Evolutionary conservation across 2,888 invertebrate species (phyloP).

Genomic region (Smittia aterrima): DNA sequence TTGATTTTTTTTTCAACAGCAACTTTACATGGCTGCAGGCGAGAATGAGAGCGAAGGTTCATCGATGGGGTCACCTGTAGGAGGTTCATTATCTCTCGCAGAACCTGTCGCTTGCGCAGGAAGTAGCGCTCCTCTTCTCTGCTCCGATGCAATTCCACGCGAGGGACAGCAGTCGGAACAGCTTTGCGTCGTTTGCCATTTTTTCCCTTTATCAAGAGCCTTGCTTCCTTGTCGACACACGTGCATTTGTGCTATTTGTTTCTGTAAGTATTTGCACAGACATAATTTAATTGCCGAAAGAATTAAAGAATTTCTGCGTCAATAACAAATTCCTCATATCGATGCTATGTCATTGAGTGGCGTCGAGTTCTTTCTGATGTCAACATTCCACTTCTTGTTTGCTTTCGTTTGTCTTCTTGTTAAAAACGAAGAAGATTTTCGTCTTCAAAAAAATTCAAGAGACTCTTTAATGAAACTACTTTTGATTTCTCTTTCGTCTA

Average conservation of each 20-base stretch:
- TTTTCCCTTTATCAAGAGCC: constrained; percentile 72
- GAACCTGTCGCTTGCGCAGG: constrained; percentile 56
- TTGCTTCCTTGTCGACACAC: constrained; percentile 83
- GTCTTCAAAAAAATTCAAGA: background rate
- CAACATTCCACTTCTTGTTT: too few relatives aligned
- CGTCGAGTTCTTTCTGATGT: too few relatives aligned
- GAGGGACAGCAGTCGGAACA: constrained; percentile 60
- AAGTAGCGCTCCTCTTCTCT: constrained; percentile 46
- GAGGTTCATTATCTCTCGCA: constrained; percentile 55
- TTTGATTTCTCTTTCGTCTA: too few relatives aligned
- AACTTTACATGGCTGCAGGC: constrained; percentile 73
- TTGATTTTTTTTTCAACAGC: constrained; percentile 55
- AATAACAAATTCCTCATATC: background rate
- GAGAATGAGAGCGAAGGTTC: constrained; percentile 49
- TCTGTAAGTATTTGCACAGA: constrained; percentile 58
- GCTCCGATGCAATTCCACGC: constrained; percentile 48
- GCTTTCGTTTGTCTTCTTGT: background rate
- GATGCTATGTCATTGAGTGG: too few relatives aligned
- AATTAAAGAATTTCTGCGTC: background rate
- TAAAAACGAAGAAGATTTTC: background rate
- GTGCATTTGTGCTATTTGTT: constrained; percentile 78
- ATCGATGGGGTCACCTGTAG: constrained; percentile 55
- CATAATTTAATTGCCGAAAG: background rate
- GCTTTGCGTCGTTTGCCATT: constrained; percentile 80
- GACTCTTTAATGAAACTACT: too few relatives aligned